phyloP scores from a whole-genome alignment of 2,113 vertebrate genomes.

The Talpa occidentalis region DNA sequence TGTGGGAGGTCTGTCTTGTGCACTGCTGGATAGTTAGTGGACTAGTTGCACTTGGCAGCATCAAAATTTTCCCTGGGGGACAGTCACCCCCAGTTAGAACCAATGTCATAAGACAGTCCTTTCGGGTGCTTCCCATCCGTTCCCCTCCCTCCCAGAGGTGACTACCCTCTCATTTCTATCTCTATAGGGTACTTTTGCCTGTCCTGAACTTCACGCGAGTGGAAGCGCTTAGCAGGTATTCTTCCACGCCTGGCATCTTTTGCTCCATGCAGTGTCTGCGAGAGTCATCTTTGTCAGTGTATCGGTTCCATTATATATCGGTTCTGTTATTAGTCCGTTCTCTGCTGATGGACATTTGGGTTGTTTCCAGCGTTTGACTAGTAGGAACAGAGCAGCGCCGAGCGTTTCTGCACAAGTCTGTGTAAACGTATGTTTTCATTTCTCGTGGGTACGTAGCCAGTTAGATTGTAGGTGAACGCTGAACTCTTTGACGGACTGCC shows the following conservation, averaged over 20 bases:
- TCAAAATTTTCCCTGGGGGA: background rate
- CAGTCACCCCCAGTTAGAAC: background rate
- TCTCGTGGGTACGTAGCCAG: background rate
- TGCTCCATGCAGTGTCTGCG: rapidly evolving
- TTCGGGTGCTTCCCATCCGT: background rate
- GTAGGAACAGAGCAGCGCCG: background rate
- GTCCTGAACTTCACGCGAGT: background rate
- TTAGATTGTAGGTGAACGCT: background rate
- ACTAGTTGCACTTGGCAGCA: too few species aligned
- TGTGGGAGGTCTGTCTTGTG: background rate
- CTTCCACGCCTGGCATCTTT: background rate
- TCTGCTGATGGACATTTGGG: background rate
- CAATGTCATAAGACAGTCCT: background rate
- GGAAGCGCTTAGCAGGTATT: background rate
- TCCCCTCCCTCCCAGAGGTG: too few species aligned
- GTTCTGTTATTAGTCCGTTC: background rate
- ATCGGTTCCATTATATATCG: background rate
- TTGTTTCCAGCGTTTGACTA: background rate
- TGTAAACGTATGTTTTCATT: background rate
- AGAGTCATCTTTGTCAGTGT: background rate
- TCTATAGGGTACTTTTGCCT: background rate
- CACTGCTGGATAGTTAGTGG: too few species aligned
- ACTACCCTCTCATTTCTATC: background rate
- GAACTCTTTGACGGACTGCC: background rate
- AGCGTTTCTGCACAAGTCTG: background rate